These are phyloP conservation scores for Pardosa pseudoannulata DNA, from an alignment of 2,888 invertebrate genomes.

Conservation along the genomic window DNA sequence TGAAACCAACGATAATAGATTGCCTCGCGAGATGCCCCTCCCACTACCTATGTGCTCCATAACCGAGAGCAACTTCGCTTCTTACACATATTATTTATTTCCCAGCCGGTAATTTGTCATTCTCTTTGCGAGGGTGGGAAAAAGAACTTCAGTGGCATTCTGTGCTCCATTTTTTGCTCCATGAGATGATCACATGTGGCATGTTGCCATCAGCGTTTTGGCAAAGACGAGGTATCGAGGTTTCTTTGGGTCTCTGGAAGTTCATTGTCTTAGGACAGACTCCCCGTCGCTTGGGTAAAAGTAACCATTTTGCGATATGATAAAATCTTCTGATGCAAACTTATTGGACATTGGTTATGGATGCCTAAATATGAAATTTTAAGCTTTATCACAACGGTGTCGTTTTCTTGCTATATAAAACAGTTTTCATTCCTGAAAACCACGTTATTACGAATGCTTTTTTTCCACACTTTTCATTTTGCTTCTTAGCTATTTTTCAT, in stretches of 20 bases:
- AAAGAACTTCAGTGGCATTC: not conserved
- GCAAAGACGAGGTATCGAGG: not conserved
- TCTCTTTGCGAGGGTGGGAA: constrained; percentile 11
- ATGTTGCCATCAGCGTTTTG: constrained; percentile 17
- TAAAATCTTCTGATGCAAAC: no score
- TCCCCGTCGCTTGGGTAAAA: no score
- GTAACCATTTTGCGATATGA: no score
- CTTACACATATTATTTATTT: not conserved
- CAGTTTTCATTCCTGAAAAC: no score
- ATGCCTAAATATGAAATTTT: no score
- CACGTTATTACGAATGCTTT: no score
- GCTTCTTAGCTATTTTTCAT: no score
- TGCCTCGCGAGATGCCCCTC: not conserved
- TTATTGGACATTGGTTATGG: no score
- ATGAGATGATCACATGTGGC: constrained; percentile 9
- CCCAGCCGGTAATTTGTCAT: constrained; percentile 8
- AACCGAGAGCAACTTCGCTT: not conserved
- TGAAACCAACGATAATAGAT: constrained; percentile 12
- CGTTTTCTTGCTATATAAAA: no score
- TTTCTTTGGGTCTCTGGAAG: not conserved
- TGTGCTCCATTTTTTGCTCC: not conserved
- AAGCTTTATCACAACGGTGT: no score
- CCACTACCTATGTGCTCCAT: not conserved
- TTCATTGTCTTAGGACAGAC: not conserved
- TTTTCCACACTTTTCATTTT: no score